Percentiles rank a stretch among this genome's conserved stretches.
These are phyloP conservation scores for Drosophila anomelani DNA, from an alignment of 2,888 invertebrate genomes.

Conservation along the genomic window DNA sequence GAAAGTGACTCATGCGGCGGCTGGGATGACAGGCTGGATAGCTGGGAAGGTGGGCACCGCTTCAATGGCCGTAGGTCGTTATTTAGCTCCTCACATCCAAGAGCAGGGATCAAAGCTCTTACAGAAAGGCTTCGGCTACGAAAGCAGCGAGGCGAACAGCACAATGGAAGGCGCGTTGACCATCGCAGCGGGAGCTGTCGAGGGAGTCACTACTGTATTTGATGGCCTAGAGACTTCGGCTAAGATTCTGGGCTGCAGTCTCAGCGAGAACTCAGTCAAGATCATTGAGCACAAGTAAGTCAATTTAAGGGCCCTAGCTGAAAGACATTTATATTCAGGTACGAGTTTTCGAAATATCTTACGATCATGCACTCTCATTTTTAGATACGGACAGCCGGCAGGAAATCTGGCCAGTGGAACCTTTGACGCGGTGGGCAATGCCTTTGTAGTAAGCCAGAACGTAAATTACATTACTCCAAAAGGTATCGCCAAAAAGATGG, in stretches of 20 bases:
- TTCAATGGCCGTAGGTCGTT: slow-evolving; percentile 88
- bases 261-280: slow-evolving; percentile 90
- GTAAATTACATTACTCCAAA: slow-evolving; percentile 88
- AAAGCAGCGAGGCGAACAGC: slow-evolving; percentile 86
- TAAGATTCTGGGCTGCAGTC: slow-evolving; percentile 87
- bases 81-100: slow-evolving; percentile 89
- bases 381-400: slow-evolving; percentile 89
- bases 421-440: slow-evolving; percentile 89
- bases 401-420: slow-evolving; percentile 88
- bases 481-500: slow-evolving; percentile 88
- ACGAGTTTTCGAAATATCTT: background rate
- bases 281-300: slow-evolving; percentile 90
- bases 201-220: slow-evolving; percentile 90
- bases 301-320: background rate
- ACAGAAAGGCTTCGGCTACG: slow-evolving; percentile 86
- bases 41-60: slow-evolving; percentile 88
- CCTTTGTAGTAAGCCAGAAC: slow-evolving; percentile 88
- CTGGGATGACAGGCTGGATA: slow-evolving; percentile 88
- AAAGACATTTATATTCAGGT: too few relatives aligned
- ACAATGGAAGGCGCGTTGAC: slow-evolving; percentile 87
- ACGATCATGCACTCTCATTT: background rate
- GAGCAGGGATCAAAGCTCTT: slow-evolving; percentile 87
- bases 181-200: slow-evolving; percentile 89
- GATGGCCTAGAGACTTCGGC: slow-evolving; percentile 90
- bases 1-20: slow-evolving; percentile 88